phyloP scores from a whole-genome alignment of 2,888 invertebrate species.

The Fabriciana adippe region DNA sequence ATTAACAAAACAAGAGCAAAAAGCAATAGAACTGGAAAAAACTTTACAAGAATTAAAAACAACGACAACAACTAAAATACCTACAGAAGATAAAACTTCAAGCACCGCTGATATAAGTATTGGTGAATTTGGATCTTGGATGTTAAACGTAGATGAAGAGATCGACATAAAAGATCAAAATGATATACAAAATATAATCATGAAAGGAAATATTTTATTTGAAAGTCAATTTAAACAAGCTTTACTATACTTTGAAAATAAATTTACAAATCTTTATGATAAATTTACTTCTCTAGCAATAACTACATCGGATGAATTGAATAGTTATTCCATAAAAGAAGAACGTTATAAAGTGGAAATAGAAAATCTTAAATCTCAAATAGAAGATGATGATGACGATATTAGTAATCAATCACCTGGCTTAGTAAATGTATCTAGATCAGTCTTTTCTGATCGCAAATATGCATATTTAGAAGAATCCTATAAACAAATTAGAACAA shows the following conservation, averaged over 20 bases:
- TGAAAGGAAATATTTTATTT: constrained; percentile 54
- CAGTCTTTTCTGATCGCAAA: constrained; percentile 62
- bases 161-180: constrained; percentile 54
- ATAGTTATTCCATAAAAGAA: constrained; percentile 71
- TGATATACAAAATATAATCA: constrained; percentile 53
- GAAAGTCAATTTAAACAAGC: constrained; percentile 63
- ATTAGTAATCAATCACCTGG: constrained; percentile 68
- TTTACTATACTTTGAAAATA: constrained; percentile 68
- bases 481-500: constrained; percentile 70
- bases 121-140: constrained; percentile 66
- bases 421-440: constrained; percentile 52
- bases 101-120: constrained; percentile 40
- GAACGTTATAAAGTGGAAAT: constrained; percentile 73
- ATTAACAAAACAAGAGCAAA: constrained; percentile 64
- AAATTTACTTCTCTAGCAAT: constrained; percentile 72
- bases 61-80: constrained; percentile 44
- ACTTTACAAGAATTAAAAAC: constrained; percentile 58
- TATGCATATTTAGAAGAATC: constrained; percentile 70
- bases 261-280: constrained; percentile 70
- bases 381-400: constrained; percentile 60
- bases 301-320: constrained; percentile 66
- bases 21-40: constrained; percentile 60
- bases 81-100: constrained; percentile 39
- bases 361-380: constrained; percentile 61
- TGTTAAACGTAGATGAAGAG: constrained; percentile 54